Base-by-base conservation (phyloP, 2,797 vertebrate genomes). In the Champsocephalus gunnari region DNA sequence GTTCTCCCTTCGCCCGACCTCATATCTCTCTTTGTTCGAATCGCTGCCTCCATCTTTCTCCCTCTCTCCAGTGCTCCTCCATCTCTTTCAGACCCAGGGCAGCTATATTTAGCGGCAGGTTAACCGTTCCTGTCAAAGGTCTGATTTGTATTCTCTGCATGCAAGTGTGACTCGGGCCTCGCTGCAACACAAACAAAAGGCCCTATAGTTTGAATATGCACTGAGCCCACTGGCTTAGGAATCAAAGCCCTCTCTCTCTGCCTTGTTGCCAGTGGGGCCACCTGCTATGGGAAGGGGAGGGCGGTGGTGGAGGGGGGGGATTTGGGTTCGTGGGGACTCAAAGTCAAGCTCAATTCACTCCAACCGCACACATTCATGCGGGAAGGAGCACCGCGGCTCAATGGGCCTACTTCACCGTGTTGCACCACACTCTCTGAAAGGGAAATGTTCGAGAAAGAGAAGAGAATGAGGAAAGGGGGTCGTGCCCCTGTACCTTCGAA, bases 141-240 rank as follows among this genome's bases (percentile, higher is more conserved):
- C 92, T 93, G 92, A 94, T 94, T 94, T 93, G 93, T 95, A 94
- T 95, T 93, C 93, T 88, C 90, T 83, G 91, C 93, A 92, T 93
- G 93, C 84, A 21, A 86, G 87, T 85, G 88, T 87, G 92, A 91
- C 92, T 93, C 68, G 87, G 90, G 91, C 91, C 88, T 87, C 79
- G 75, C 89, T 83, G 90, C 88, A 84, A 90, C 92, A 93, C 91
- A 93, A 94, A 95, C 93, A 94, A 94, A 93, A 92, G 92, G 83
- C 90, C 88, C 87, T 79, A 65, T 24, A 28, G 91, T 93, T 93
- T 94, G 91, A 94, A 93, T 94, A 93, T 92, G 91, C 92, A 91
- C 90, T 80, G 84, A 92, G 86, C 93, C 89, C 87, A 87, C 88
- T 88, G 91, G 92, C 93, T 92, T 85, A 90, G 85, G 82, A 93